Conservation (phyloP, 1,140 invertebrate genomes). For the Halyomorpha halys region DNA sequence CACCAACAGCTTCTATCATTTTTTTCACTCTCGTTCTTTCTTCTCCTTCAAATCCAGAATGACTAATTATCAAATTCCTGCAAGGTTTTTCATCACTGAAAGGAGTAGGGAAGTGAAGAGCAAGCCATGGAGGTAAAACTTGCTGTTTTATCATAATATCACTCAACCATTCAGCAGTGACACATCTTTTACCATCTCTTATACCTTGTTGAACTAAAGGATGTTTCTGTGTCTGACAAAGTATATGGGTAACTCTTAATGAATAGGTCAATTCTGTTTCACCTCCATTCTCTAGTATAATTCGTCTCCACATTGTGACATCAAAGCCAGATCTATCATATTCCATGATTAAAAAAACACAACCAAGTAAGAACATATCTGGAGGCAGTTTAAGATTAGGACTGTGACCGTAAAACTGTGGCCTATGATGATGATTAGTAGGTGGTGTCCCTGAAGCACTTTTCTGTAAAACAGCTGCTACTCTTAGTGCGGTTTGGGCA, state of each 20-base stretch:
- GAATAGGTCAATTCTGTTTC: slow-evolving; percentile 78
- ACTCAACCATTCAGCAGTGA: slow-evolving; percentile 89
- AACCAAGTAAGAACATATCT: slow-evolving; percentile 80
- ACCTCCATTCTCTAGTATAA: slow-evolving; percentile 77
- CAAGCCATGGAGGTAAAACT: slow-evolving; percentile 81
- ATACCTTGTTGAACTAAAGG: slow-evolving; percentile 77
- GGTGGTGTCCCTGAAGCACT: slow-evolving; percentile 35
- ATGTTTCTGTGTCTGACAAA: slow-evolving; percentile 81
- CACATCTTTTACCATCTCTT: slow-evolving; percentile 70
- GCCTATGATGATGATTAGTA: slow-evolving; percentile 30
- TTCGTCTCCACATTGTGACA: slow-evolving; percentile 62
- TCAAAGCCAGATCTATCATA: slow-evolving; percentile 50
- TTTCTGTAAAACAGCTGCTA: slow-evolving; percentile 43
- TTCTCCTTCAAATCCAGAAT: slow-evolving; percentile 77
- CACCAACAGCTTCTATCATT: slow-evolving; percentile 79
- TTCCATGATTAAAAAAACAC: slow-evolving; percentile 80
- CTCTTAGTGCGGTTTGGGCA: slow-evolving; percentile 33
- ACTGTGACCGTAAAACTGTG: slow-evolving; percentile 69
- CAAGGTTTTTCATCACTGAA: slow-evolving; percentile 52
- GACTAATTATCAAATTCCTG: slow-evolving; percentile 52
- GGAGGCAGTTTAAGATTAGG: slow-evolving; percentile 77
- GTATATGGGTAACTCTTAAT: slow-evolving; percentile 76
- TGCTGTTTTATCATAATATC: slow-evolving; percentile 76
- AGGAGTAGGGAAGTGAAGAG: slow-evolving; percentile 77
- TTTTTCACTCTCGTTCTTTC: slow-evolving; percentile 66